phyloP scores from a whole-genome alignment of 2,797 vertebrate species.

The Cephalopachus bancanus region DNA sequence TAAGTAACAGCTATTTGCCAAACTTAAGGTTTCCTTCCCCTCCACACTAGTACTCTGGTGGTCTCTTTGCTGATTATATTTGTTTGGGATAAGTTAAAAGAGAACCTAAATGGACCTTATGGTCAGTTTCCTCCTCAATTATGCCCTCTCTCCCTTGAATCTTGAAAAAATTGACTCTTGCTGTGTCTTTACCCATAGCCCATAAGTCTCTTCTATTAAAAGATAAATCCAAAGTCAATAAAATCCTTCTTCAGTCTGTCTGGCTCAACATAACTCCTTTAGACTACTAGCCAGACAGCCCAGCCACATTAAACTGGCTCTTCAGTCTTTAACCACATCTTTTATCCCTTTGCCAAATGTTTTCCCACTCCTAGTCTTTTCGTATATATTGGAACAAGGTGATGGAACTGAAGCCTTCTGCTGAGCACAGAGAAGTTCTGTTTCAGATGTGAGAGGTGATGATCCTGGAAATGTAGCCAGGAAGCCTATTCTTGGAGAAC shows the following conservation, averaged over 20 bases:
- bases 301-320: background rate
- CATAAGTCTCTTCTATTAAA: slow-evolving; percentile 50
- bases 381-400: background rate
- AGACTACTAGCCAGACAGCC: background rate
- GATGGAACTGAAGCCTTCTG: background rate
- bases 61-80: background rate
- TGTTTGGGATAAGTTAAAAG: background rate
- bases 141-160: background rate
- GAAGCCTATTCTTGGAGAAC: background rate
- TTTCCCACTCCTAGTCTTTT: slow-evolving; percentile 45
- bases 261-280: slow-evolving; percentile 43
- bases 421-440: background rate
- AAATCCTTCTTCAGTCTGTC: background rate
- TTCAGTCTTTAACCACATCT: background rate
- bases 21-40: background rate
- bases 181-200: background rate
- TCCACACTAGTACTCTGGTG: background rate
- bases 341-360: background rate
- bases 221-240: slow-evolving; percentile 67
- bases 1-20: background rate
- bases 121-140: background rate
- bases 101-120: background rate
- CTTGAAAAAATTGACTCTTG: slow-evolving; percentile 19
- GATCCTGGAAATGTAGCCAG: background rate
- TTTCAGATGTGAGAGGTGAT: background rate